These are phyloP conservation scores for Atrichornis clamosus DNA, from an alignment of 2,113 vertebrate genomes.

Conservation along the genomic window DNA sequence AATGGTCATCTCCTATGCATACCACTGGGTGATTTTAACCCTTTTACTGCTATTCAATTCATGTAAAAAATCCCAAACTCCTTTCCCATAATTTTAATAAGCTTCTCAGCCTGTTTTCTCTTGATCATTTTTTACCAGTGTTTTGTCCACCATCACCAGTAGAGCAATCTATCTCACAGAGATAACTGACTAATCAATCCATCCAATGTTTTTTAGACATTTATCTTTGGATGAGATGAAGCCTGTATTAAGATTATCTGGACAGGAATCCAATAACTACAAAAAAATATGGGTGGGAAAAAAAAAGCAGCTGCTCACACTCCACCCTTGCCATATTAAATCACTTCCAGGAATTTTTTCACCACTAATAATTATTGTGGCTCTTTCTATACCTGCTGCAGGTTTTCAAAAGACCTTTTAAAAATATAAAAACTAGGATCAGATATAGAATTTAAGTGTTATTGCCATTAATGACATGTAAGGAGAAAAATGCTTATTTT, in stretches of 20 bases:
- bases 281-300: neutral
- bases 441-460: neutral
- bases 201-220: neutral
- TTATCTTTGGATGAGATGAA: neutral
- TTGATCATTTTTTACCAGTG: neutral
- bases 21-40: accelerated
- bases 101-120: neutral
- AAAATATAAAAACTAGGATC: neutral
- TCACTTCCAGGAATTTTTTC: neutral
- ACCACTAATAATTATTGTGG: neutral
- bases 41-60: neutral
- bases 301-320: neutral
- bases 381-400: neutral
- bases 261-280: neutral
- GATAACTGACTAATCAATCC: neutral
- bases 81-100: neutral
- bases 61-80: accelerated
- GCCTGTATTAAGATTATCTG: neutral
- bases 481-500: neutral
- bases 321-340: neutral
- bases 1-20: neutral
- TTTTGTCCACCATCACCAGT: neutral
- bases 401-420: neutral
- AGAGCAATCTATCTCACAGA: neutral
- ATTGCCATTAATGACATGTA: neutral